These are phyloP conservation scores for Thalassarche chlororhynchos DNA, from an alignment of 2,113 vertebrate genomes.

Conservation along the genomic window DNA sequence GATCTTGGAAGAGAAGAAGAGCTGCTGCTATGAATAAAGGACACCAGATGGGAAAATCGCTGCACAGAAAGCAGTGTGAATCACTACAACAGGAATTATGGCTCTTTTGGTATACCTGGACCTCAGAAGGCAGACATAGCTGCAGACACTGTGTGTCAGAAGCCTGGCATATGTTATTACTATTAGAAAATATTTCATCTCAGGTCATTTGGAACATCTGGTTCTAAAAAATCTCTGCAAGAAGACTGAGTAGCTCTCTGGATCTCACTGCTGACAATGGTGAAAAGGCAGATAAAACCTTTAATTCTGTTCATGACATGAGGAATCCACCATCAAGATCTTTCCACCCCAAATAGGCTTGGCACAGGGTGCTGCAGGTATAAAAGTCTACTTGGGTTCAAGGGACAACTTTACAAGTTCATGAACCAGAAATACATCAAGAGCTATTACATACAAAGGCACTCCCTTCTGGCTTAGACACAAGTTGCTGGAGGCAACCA, in stretches of 20 bases:
- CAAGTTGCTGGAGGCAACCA: background rate
- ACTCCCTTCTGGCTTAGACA: background rate
- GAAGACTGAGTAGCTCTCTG: background rate
- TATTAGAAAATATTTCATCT: constrained; percentile 32
- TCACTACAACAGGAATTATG: background rate
- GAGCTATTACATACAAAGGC: background rate
- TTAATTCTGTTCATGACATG: background rate
- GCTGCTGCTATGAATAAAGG: background rate
- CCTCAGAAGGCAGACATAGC: background rate
- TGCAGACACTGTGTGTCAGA: background rate
- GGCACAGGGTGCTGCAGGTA: background rate
- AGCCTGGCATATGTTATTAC: background rate
- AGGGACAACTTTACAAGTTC: background rate
- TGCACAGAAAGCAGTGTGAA: background rate
- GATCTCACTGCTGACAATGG: background rate
- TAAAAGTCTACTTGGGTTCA: background rate
- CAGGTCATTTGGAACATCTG: background rate
- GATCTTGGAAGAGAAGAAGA: constrained; percentile 1
- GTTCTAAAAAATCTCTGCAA: background rate
- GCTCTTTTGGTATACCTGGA: background rate
- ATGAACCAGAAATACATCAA: background rate
- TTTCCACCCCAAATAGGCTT: background rate
- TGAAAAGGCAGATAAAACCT: background rate
- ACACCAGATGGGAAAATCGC: constrained; percentile 9
- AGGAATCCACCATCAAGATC: background rate